Base-by-base conservation (phyloP, 2,797 vertebrate species). In the Lutra lutra region DNA sequence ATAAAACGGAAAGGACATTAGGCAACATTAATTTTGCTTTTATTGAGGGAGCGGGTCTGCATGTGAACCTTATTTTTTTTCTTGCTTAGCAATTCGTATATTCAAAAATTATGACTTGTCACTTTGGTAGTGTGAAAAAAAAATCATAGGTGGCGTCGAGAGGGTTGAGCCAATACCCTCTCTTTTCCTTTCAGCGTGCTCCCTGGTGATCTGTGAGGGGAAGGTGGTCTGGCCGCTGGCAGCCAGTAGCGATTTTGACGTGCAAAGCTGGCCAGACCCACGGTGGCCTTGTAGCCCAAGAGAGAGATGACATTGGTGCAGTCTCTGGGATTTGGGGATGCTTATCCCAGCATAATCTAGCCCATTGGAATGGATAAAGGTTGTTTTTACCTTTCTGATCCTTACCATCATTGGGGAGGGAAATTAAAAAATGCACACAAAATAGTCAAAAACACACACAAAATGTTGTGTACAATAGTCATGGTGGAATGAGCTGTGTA, bases 51-150 rank as follows among this genome's bases (percentile, higher is more conserved):
- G 64, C 62, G 29, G 54, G 88, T 86, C 90, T 83, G 7, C 43
- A 88, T 3, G 18, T 40, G 64, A 96, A 85, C 38, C 46, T 89
- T 48, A 62, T 73, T 89, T 94, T 77, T 80, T 77, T 77, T 85
- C 46, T 51, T 79, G 18, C 27, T 93, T 93, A 86, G 48, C 75
- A 70, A 89, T 75, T 80, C 89, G 18, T 78, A 80, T 80, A 95
- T 97, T 85, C 86, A 78, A 93, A 96, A 91, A 85, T 91, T 68
- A 77, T 79, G 93, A 68, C 70, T 93, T 86, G 60, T 84, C 68
- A 80, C 25, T 62, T 91, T 77, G 62, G 51, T 68, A 29, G 18
- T 40, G 29, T 75, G 58, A 83, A 91, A 92, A 94, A 94, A 64
- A 82, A 18, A 43, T 35, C 77, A 89, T 9, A 77, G 54, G 38